Percentiles rank a stretch among this genome's conserved stretches.
Conservation (phyloP, 2,888 invertebrate genomes). For the Apamea monoglypha region DNA sequence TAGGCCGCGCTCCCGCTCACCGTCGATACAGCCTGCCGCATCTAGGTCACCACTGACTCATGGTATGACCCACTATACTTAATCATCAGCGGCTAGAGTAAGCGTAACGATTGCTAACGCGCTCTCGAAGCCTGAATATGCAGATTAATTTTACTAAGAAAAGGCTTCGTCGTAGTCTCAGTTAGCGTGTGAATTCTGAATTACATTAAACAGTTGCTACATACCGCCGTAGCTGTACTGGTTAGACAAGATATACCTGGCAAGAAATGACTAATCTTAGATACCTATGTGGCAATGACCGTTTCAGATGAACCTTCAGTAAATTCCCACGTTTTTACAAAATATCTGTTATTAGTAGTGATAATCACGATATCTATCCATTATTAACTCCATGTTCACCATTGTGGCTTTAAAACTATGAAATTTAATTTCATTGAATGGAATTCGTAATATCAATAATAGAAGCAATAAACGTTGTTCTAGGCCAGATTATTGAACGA, state of each 20-base stretch:
- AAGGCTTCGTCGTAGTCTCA: slow-evolving; percentile 26
- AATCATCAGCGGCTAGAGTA: slow-evolving; percentile 78
- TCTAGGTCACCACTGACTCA: slow-evolving; percentile 88
- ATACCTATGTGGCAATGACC: slow-evolving; percentile 34
- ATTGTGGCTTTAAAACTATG: not conserved
- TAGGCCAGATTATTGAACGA: slow-evolving; percentile 22
- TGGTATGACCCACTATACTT: slow-evolving; percentile 81
- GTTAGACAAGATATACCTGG: slow-evolving; percentile 3
- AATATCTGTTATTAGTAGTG: slow-evolving; percentile 2
- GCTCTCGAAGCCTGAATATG: slow-evolving; percentile 63
- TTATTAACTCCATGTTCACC: slow-evolving; percentile 1
- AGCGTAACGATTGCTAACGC: slow-evolving; percentile 66
- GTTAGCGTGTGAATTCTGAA: slow-evolving; percentile 19
- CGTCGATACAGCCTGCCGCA: slow-evolving; percentile 85
- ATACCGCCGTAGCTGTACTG: slow-evolving; percentile 5
- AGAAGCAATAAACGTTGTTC: slow-evolving; percentile 12
- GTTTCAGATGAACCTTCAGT: slow-evolving; percentile 33
- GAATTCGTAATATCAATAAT: slow-evolving; percentile 18
- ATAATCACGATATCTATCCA: slow-evolving; percentile 18
- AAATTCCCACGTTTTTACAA: slow-evolving; percentile 27
- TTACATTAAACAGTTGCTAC: slow-evolving; percentile 13
- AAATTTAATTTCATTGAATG: not conserved
- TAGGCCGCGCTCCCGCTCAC: slow-evolving; percentile 80
- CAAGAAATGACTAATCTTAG: slow-evolving; percentile 21
- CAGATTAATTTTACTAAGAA: slow-evolving; percentile 60